These are phyloP conservation scores for Caranx melampygus DNA, from an alignment of 2,113 vertebrate species.

Conservation along the genomic window DNA sequence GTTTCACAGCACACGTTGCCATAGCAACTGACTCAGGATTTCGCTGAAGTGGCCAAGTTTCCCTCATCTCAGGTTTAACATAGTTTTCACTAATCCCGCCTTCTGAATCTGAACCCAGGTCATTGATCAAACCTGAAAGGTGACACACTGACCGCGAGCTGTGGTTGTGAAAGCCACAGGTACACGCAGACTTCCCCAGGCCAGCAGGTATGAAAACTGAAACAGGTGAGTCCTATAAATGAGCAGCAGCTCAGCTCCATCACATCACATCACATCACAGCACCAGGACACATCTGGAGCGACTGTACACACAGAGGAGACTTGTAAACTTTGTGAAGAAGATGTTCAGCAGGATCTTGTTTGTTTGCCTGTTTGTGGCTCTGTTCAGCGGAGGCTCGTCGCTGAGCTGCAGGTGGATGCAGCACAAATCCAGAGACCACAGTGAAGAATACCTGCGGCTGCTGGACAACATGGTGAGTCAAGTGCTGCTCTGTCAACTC, in stretches of 20 bases:
- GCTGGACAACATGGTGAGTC: slow-evolving; percentile 67
- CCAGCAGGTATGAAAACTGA: slow-evolving; percentile 28
- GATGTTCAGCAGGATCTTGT: slow-evolving; percentile 52
- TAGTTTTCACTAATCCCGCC: no score
- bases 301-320: neutral
- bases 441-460: slow-evolving; percentile 48
- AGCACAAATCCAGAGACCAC: slow-evolving; percentile 59
- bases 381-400: slow-evolving; percentile 43
- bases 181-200: neutral
- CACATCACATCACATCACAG: slow-evolving; percentile 5
- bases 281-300: neutral
- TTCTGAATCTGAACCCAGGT: no score
- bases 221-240: slow-evolving; percentile 34
- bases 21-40: no score
- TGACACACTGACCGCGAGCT: neutral
- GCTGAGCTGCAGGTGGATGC: slow-evolving; percentile 73
- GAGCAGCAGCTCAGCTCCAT: slow-evolving; percentile 1
- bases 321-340: neutral
- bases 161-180: neutral
- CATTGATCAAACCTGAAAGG: neutral
- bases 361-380: slow-evolving; percentile 48
- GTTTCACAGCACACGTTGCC: no score
- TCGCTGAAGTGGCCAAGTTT: no score
- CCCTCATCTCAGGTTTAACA: no score
- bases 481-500: neutral